A percentile compares a stretch with the other conserved stretches of the same genome.
These are phyloP conservation scores for Hypomesus transpacificus DNA, from an alignment of 2,113 vertebrate species.

Conservation along the genomic window DNA sequence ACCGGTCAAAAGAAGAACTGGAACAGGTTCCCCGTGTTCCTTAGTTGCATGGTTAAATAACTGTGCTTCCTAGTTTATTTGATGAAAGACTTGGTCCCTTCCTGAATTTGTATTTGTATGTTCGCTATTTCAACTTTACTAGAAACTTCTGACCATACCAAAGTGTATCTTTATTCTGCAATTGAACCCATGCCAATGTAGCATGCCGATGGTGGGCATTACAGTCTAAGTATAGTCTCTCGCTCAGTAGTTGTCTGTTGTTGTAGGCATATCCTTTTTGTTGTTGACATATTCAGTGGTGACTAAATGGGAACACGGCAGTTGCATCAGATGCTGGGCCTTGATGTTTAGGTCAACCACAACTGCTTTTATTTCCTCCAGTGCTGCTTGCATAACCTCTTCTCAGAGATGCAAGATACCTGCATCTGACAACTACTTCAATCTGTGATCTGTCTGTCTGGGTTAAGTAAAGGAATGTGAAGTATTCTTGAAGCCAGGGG, in stretches of 20 bases:
- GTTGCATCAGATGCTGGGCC: constrained; percentile 32
- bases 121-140: too few species aligned
- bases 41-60: too few species aligned
- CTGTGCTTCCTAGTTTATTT: too few species aligned
- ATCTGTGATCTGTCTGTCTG: not conserved
- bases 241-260: not conserved
- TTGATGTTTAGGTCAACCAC: constrained; percentile 33
- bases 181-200: too few species aligned
- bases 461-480: constrained; percentile 33
- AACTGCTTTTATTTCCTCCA: constrained; percentile 4
- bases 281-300: constrained; percentile 7
- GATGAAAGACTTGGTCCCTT: too few species aligned
- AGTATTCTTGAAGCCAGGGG: constrained; percentile 7
- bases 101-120: too few species aligned
- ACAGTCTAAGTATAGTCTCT: too few species aligned
- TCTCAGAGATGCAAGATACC: not conserved
- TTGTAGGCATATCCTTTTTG: constrained; percentile 9
- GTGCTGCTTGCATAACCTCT: constrained; percentile 10
- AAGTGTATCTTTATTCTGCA: too few species aligned
- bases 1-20: too few species aligned
- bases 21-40: too few species aligned
- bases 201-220: too few species aligned
- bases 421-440: not conserved
- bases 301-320: constrained; percentile 5
- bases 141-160: too few species aligned